Evolutionary conservation across 2,888 invertebrate genomes (phyloP).

Genomic region (Argyra leucocephala): DNA sequence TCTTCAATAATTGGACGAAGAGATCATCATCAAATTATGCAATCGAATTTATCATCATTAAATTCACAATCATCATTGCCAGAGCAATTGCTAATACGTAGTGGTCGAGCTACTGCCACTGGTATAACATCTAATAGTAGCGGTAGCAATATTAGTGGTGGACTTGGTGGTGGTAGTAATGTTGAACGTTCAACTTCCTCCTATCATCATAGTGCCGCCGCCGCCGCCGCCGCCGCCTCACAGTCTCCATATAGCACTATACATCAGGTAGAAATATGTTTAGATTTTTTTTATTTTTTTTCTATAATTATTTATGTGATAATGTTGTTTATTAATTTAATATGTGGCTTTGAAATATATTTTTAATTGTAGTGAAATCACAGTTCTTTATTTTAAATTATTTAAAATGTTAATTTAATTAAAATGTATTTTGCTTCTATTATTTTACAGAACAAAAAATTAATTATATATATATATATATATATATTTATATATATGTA

Average conservation of each 20-base stretch:
- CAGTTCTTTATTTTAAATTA: neutral
- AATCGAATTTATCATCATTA: conserved; percentile 12
- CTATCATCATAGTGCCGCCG: conserved; percentile 16
- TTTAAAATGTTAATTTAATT: neutral
- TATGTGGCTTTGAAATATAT: neutral
- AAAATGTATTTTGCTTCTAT: neutral
- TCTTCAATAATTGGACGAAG: conserved; percentile 3
- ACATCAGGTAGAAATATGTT: conserved; percentile 36
- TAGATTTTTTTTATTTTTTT: conserved; percentile 2
- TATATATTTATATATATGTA: too few species aligned
- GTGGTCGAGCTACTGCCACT: conserved; percentile 8
- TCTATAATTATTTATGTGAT: too few species aligned
- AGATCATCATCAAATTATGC: conserved; percentile 12
- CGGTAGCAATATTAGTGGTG: conserved; percentile 20
- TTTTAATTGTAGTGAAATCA: neutral
- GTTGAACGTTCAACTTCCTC: neutral
- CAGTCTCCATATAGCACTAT: conserved; percentile 33
- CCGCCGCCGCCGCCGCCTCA: conserved; percentile 25
- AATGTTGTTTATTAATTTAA: neutral
- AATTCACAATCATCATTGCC: conserved; percentile 12
- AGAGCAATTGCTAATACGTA: conserved; percentile 11
- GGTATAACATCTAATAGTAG: neutral
- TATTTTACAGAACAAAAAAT: neutral
- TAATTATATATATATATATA: too few species aligned
- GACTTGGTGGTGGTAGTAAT: conserved; percentile 16